Evolutionary conservation across 2,797 vertebrate species (phyloP).

Genomic region (Eulemur rubriventer): DNA sequence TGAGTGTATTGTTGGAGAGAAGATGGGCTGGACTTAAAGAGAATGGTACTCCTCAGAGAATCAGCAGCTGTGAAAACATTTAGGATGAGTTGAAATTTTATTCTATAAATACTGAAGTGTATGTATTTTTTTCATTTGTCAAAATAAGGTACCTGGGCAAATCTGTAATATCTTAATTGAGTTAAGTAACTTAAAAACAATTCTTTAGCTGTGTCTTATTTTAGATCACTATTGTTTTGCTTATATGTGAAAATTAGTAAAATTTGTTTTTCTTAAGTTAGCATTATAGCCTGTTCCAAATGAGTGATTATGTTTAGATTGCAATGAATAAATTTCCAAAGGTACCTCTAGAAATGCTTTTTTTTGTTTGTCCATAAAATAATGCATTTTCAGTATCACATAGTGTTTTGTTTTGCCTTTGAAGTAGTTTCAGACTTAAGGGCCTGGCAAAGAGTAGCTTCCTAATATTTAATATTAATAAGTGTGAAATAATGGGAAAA

Average conservation of each 20-base stretch:
- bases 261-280: neutral
- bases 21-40: neutral
- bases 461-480: neutral
- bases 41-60: neutral
- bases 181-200: neutral
- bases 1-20: neutral
- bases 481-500: neutral
- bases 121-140: slow-evolving; percentile 23
- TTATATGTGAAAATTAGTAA: neutral
- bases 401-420: slow-evolving; percentile 17
- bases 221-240: neutral
- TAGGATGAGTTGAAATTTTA: slow-evolving; percentile 36
- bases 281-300: neutral
- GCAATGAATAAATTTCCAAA: neutral
- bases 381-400: neutral
- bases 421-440: neutral
- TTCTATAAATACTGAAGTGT: slow-evolving; percentile 34
- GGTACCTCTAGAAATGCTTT: neutral
- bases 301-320: slow-evolving; percentile 2
- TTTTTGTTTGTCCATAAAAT: neutral
- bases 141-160: neutral
- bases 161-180: neutral
- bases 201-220: neutral
- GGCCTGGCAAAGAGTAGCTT: neutral
- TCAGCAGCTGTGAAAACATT: slow-evolving; percentile 29